Evolutionary conservation across 2,888 invertebrate species (phyloP), one percentile per base, ranked within the genome.

Genomic region (Meiosimyza decipiens): DNA sequence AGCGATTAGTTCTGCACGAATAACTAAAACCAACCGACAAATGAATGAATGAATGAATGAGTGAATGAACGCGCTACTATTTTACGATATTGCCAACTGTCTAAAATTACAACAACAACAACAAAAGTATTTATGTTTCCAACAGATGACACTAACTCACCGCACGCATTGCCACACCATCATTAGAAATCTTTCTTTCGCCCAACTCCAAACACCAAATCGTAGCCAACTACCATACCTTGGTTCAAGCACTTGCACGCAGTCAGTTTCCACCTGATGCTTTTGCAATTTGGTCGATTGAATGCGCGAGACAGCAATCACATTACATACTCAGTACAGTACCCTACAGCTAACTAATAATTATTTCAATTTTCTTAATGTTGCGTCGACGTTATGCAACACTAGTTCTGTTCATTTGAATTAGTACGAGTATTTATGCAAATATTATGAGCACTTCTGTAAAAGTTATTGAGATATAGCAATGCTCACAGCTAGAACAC

Each of bases 1-100:
- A 72, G 76, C 76, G 77, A 79, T 79, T 79, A 79, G 78, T 77
- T 77, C 77, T 77, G 77, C 78, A 79, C 76, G 77, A 79, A 77
- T 75, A 76, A 77, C 76, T 75, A 74, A 79, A 75, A 78, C 51
- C 69, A 69, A 60, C 69, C 50, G 22, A 51, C 33, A 40, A 40
- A 40, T 40, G 40, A 40, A 40, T 9, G 40, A 40, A 40, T 40
- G 40, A 40, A 40, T 40, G 40, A 40, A 2, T 6, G 40, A 40
- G 40, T 40, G 40, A 40, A 9, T 40, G 40, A 40, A 40, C 40
- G 40, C 40, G 40, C 9, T 40, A 60, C 59, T 69, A 51, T 28
- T 69, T 69, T 69, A 67, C 67, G 68, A 57, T 49, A 52, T 70
- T 60, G 70, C 62, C 70, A 70, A 62, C 60, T 62, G 62, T 51